Evolutionary conservation across 2,888 invertebrate species (phyloP), one percentile per base, ranked within the genome.

Genomic region (Diabrotica balteata): DNA sequence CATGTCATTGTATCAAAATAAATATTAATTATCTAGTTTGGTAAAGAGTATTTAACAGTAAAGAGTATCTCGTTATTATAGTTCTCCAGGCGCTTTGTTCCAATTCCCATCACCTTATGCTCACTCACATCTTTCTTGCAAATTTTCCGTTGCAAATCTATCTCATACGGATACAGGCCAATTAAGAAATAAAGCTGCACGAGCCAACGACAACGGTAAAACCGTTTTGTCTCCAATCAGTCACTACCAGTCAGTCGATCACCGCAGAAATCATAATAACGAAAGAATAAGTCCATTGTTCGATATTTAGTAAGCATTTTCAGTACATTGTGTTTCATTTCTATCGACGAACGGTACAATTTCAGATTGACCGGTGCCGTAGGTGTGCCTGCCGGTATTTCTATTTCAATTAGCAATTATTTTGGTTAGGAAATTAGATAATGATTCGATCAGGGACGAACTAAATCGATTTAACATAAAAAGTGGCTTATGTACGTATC

Each of bases 321-420:
- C 52, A 17, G 43, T 44, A 60, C 51, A 32, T 45, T 52, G 8
- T 11, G 7, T 8, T 60, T 51, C 45, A 5, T 32, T 32, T 32
- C 32, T 32, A 32, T 32, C 32, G 32, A 32, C 32, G 22, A 59
- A 59, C 59, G 59, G 59, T 59, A 59, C 52, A 50, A 44, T 61
- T 47, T 58, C 11, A 51, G 44, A 58, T 63, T 58, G 63, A 58
- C 57, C 53, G 7, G 10, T 43, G 47, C 10, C 11, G 57, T 60
- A 61, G 64, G 64, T 52, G 68, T 53, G 68, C 50, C 51, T 47
- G 50, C 50, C 43, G 64, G 54, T 64, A 68, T 68, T 68, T 68
- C 68, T 50, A 57, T 64, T 64, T 68, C 64, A 68, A 68, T 68
- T 64, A 64, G 63, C 50, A 67, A 63, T 55, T 63, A 58, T 58